A percentile compares a stretch with the other conserved stretches of the same genome.
Conservation (phyloP, 2,888 invertebrate genomes). For the Odontomyia ornata region DNA sequence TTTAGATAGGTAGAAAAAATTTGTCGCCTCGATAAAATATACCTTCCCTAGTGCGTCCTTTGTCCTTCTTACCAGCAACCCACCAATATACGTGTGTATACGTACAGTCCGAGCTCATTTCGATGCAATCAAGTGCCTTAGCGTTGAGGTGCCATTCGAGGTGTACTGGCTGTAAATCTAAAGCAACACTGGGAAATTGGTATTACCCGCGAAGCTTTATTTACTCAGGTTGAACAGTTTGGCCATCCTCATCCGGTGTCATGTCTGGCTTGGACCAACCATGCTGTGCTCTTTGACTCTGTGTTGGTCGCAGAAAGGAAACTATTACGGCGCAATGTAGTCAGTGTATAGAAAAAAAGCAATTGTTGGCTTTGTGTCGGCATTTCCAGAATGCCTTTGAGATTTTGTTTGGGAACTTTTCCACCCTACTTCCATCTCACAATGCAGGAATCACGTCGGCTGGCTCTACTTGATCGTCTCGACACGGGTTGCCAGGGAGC, state of each 20-base stretch:
- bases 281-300: background rate
- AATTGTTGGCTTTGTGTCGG: constrained; percentile 33
- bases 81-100: background rate
- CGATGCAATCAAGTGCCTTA: background rate
- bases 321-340: constrained; percentile 1
- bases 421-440: background rate
- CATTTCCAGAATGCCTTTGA: constrained; percentile 9
- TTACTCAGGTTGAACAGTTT: background rate
- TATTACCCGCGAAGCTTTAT: constrained; percentile 19
- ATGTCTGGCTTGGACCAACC: constrained; percentile 8
- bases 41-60: background rate
- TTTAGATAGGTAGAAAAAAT: background rate
- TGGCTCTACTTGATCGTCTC: background rate
- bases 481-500: background rate
- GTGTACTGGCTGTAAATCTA: constrained; percentile 15
- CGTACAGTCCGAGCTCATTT: too few species aligned
- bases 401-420: background rate
- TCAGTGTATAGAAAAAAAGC: background rate
- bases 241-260: constrained; percentile 20
- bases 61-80: background rate
- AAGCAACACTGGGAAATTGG: constrained; percentile 29
- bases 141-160: background rate
- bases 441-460: background rate
- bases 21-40: constrained; percentile 3
- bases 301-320: background rate